Evolutionary conservation across 1,140 invertebrate genomes (phyloP), one percentile per base, ranked within the genome.

Genomic region (Sesamia nonagrioides): DNA sequence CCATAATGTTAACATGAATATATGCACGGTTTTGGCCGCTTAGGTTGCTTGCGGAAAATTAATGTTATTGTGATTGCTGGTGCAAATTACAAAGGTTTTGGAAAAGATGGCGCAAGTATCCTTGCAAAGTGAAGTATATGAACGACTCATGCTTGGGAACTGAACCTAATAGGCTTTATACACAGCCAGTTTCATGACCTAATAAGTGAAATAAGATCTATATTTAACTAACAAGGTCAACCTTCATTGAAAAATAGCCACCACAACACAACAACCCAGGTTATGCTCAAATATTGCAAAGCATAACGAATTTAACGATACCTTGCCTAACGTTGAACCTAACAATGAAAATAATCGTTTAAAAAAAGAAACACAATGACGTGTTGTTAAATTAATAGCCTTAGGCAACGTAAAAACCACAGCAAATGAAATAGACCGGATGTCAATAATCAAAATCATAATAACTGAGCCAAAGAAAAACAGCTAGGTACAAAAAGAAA

Each of bases 371-470:
- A 60, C 56, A 27, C 27, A 15, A 33, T 35, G 27, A 33, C 27
- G 27, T 35, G 33, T 35, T 33, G 27, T 33, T 60, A 33, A 60
- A 60, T 60, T 60, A 60, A 60, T 50, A 5, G 56, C 56, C 27
- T 15, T 1, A 42, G 17, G 37, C 37, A 63, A 63, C 37, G 37
- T 37, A 11, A 63, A 40, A 63, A 42, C n/a, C n/a, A 68, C 40
- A 27, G 42, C 9, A 68, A 68, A 48, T 45, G 42, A 48, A 68
- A 35, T 35, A 42, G 18, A 68, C 40, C 66, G 66, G 21, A 50
- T 27, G 11, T 45, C 13, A 45, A 48, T 33, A 3, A 48, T 69
- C 21, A 69, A 69, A 69, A 69, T 69, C 21, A 0, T 40, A 50
- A 45, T 45, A 63, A 42, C 61, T 45, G 42, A 27, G 3, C 42